Conservation (phyloP, 2,888 invertebrate genomes). For the Clepsis dumicolana region DNA sequence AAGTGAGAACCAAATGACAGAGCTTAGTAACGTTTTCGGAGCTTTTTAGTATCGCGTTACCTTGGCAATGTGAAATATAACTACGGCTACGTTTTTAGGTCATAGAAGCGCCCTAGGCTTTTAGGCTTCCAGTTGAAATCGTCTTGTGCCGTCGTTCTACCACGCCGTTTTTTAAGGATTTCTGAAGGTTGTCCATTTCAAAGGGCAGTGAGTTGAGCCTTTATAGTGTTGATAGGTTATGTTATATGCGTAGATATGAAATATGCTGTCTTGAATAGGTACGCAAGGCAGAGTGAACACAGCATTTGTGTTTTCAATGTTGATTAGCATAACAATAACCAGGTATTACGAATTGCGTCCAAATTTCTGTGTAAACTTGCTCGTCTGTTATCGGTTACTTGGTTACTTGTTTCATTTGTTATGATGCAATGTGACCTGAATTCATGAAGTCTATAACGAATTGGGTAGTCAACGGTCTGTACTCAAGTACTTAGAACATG, state of each 20-base stretch:
- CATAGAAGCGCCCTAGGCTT: slow-evolving; percentile 3
- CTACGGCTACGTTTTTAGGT: slow-evolving; percentile 12
- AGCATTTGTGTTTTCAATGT: background rate
- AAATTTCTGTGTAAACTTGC: slow-evolving; percentile 38
- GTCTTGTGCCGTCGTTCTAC: background rate
- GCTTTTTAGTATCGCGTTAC: slow-evolving; percentile 19
- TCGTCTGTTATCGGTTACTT: slow-evolving; percentile 30
- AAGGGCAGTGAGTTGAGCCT: background rate
- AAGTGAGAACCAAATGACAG: slow-evolving; percentile 4
- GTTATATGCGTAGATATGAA: background rate
- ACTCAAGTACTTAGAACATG: background rate
- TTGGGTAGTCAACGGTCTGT: background rate
- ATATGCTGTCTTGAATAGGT: background rate
- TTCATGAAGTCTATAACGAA: background rate
- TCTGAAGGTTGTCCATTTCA: background rate
- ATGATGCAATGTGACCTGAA: slow-evolving; percentile 31
- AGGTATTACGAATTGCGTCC: slow-evolving; percentile 31
- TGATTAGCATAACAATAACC: slow-evolving; percentile 35
- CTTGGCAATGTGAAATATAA: slow-evolving; percentile 20
- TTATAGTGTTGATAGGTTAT: background rate
- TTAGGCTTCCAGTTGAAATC: background rate
- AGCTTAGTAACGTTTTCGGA: slow-evolving; percentile 1
- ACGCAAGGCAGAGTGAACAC: background rate
- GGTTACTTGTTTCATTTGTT: slow-evolving; percentile 6
- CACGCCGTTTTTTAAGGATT: slow-evolving; percentile 2